These are phyloP conservation scores for Vanessa tameamea DNA, from an alignment of 1,140 invertebrate species.

Conservation along the genomic window DNA sequence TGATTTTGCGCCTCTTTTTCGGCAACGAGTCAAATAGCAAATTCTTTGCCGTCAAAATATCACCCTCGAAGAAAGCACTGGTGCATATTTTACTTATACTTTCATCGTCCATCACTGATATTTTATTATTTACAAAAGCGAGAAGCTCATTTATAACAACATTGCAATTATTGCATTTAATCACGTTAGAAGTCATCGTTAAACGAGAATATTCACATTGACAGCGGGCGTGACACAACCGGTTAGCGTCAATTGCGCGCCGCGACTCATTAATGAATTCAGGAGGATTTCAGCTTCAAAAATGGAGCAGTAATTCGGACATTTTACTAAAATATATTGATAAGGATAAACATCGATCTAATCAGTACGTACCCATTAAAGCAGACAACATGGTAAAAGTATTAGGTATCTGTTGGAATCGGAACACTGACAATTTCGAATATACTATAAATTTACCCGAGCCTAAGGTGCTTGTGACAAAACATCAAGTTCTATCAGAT, in stretches of 20 bases:
- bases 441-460: slow-evolving; percentile 31
- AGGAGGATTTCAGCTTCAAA: slow-evolving; percentile 34
- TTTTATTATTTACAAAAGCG: slow-evolving; percentile 10
- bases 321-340: slow-evolving; percentile 16
- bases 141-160: too few relatives aligned
- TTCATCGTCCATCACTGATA: slow-evolving; percentile 34
- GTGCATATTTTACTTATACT: slow-evolving; percentile 30
- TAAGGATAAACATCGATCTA: background rate
- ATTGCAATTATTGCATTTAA: too few relatives aligned
- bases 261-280: background rate
- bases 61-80: too few relatives aligned
- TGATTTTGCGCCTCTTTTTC: slow-evolving; percentile 17
- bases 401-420: slow-evolving; percentile 39
- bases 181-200: too few relatives aligned
- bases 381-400: slow-evolving; percentile 36
- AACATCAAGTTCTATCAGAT: slow-evolving; percentile 35
- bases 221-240: too few relatives aligned
- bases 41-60: slow-evolving; percentile 20
- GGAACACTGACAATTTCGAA: slow-evolving; percentile 30
- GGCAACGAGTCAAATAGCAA: slow-evolving; percentile 30
- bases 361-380: slow-evolving; percentile 8
- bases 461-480: slow-evolving; percentile 29
- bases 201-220: too few relatives aligned
- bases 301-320: slow-evolving; percentile 35
- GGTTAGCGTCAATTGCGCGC: too few relatives aligned